Evolutionary conservation across 1,140 invertebrate genomes (phyloP).

Genomic region (Brachystomella parvula): DNA sequence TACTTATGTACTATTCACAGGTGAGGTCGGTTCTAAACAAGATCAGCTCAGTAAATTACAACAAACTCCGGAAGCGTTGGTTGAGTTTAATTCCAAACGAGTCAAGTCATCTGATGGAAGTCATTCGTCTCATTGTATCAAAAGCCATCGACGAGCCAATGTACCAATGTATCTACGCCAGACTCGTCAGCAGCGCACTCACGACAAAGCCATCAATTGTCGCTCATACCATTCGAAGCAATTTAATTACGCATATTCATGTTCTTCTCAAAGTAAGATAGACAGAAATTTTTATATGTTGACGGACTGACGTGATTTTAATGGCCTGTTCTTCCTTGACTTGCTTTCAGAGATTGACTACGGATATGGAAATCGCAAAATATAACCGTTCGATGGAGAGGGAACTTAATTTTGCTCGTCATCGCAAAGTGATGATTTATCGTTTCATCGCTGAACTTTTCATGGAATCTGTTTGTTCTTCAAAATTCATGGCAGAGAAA

Average conservation of each 20-base stretch:
- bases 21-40: constrained; percentile 35
- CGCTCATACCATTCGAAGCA: constrained; percentile 7
- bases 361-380: constrained; percentile 28
- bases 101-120: constrained; percentile 12
- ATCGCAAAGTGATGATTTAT: constrained; percentile 26
- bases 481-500: constrained; percentile 27
- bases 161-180: constrained; percentile 32
- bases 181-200: constrained; percentile 19
- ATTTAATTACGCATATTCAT: constrained; percentile 23
- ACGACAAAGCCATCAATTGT: constrained; percentile 7
- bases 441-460: constrained; percentile 33
- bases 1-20: constrained; percentile 18
- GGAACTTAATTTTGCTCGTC: constrained; percentile 10
- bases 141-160: constrained; percentile 32
- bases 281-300: neutral
- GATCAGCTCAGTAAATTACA: constrained; percentile 29
- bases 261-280: constrained; percentile 18
- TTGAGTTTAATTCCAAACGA: constrained; percentile 22
- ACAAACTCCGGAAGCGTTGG: constrained; percentile 25
- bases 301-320: neutral
- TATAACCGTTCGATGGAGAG: constrained; percentile 13
- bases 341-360: constrained; percentile 22
- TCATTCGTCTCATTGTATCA: constrained; percentile 25
- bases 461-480: constrained; percentile 25
- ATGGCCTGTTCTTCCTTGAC: neutral